phyloP scores from a whole-genome alignment of 1,140 invertebrate species.

The Helicoverpa armigera region DNA sequence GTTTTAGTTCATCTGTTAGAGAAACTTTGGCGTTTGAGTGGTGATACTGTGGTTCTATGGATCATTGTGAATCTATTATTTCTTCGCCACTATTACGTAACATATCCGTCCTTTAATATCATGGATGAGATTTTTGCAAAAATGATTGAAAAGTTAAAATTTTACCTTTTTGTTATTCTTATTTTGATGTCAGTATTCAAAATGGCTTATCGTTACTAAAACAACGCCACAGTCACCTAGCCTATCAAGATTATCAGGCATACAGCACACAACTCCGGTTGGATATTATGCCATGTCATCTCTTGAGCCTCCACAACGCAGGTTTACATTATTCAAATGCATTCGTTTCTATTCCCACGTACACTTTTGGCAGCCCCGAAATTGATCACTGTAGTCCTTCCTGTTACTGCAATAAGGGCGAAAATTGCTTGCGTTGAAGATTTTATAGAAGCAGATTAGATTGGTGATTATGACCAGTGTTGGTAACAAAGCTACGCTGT shows the following conservation, averaged over 20 bases:
- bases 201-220: neutral
- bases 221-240: slow-evolving; percentile 50
- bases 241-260: slow-evolving; percentile 60
- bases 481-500: slow-evolving; percentile 70
- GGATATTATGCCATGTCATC: slow-evolving; percentile 83
- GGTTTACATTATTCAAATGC: slow-evolving; percentile 83
- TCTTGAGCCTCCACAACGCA: slow-evolving; percentile 71
- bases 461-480: slow-evolving; percentile 59
- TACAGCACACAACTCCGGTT: slow-evolving; percentile 60
- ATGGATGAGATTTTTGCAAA: neutral
- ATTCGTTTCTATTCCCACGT: slow-evolving; percentile 61
- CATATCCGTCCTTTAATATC: too few species aligned
- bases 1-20: neutral
- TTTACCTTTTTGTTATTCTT: neutral
- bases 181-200: neutral
- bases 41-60: too few species aligned
- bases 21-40: neutral
- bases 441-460: slow-evolving; percentile 29
- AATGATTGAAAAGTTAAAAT: too few species aligned
- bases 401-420: slow-evolving; percentile 22
- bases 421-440: slow-evolving; percentile 39
- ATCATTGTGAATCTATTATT: too few species aligned
- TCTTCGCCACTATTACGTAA: too few species aligned
- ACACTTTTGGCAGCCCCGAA: slow-evolving; percentile 30
- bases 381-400: slow-evolving; percentile 11